Conservation (phyloP, 2,888 invertebrate genomes). For the Cistogaster globosa region DNA sequence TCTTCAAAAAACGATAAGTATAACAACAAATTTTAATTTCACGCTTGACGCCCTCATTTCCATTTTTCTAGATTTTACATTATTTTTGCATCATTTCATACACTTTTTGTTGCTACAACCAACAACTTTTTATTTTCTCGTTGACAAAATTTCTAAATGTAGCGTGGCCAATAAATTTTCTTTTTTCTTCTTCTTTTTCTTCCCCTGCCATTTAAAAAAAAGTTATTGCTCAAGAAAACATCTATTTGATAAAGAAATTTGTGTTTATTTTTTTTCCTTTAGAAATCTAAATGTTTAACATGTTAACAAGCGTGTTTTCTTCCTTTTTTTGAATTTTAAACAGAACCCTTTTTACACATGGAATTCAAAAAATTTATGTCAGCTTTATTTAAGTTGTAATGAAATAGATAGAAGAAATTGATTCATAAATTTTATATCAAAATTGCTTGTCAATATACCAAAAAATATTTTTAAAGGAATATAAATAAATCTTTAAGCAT, state of each 20-base stretch:
- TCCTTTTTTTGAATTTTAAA: neutral
- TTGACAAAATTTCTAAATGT: slow-evolving; percentile 71
- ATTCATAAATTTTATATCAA: slow-evolving; percentile 31
- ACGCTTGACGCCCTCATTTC: slow-evolving; percentile 74
- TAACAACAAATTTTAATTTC: slow-evolving; percentile 73
- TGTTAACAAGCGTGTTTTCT: slow-evolving; percentile 60
- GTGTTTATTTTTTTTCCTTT: slow-evolving; percentile 5
- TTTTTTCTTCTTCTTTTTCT: slow-evolving; percentile 18
- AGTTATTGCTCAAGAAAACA: neutral
- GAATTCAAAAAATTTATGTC: slow-evolving; percentile 49
- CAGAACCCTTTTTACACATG: slow-evolving; percentile 45
- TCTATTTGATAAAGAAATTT: slow-evolving; percentile 8
- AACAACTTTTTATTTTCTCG: slow-evolving; percentile 54
- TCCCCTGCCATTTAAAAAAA: slow-evolving; percentile 1
- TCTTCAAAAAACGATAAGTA: slow-evolving; percentile 71
- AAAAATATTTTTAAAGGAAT: neutral
- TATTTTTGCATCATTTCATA: slow-evolving; percentile 54
- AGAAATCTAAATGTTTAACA: slow-evolving; percentile 29
- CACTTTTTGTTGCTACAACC: neutral
- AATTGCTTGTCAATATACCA: slow-evolving; percentile 30
- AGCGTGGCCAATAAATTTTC: slow-evolving; percentile 69
- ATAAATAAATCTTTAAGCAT: slow-evolving; percentile 17
- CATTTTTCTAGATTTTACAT: slow-evolving; percentile 71
- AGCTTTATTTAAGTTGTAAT: slow-evolving; percentile 20
- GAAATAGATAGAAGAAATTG: neutral